A percentile compares a stretch with the other conserved stretches of the same genome.
Evolutionary conservation across 2,113 vertebrate genomes (phyloP).

Genomic region (Prunella fulvescens): DNA sequence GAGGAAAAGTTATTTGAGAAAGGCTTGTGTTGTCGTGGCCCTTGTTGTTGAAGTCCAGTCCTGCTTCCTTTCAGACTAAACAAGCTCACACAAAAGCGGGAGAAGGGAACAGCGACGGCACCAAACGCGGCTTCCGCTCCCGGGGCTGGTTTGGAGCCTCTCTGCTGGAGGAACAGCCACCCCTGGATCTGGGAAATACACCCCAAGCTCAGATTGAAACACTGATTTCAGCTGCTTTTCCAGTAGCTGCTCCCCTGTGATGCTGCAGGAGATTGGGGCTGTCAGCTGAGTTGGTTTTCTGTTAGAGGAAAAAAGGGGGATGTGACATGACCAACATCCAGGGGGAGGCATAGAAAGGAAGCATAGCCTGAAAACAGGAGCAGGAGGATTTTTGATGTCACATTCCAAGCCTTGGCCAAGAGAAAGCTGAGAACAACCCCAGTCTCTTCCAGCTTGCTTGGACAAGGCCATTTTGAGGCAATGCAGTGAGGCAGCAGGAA

Average conservation of each 20-base stretch:
- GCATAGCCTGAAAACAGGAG: accelerated
- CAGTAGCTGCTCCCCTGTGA: background rate
- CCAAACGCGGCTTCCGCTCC: background rate
- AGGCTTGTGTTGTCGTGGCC: background rate
- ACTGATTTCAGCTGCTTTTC: background rate
- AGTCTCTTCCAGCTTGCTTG: background rate
- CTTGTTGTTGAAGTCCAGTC: slow-evolving; percentile 10
- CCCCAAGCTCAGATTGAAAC: background rate
- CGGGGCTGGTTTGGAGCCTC: background rate
- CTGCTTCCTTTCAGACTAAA: slow-evolving; percentile 63
- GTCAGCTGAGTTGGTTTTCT: background rate
- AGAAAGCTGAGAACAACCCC: background rate
- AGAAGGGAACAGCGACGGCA: slow-evolving; percentile 1
- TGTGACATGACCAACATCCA: too few relatives aligned
- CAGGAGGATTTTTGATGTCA: background rate
- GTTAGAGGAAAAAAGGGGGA: background rate
- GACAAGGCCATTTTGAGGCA: background rate
- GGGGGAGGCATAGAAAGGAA: background rate
- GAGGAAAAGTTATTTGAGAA: slow-evolving; percentile 15
- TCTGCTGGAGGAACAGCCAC: background rate
- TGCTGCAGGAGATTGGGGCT: background rate
- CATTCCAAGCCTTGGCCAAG: background rate
- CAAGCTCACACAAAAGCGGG: slow-evolving; percentile 31
- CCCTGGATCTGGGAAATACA: background rate
- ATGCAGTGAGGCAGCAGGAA: background rate